Evolutionary conservation across 2,888 invertebrate species (phyloP), one percentile per base, ranked within the genome.

Genomic region (Zele albiditarsus): DNA sequence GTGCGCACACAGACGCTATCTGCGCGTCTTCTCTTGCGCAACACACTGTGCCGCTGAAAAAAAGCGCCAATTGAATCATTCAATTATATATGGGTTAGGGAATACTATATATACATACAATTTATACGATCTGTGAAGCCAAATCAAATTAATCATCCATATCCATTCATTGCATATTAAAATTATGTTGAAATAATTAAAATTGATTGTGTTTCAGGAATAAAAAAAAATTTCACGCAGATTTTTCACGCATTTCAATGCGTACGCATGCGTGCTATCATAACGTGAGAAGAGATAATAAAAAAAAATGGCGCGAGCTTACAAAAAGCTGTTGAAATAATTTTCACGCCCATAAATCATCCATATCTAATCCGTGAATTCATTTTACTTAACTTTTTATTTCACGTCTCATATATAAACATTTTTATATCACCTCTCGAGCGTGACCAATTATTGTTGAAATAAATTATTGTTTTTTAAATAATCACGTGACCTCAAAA

Each of bases 1-100:
- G 74, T 82, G 81, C 82, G 81, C 81, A 79, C 74, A 82, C 78
- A 25, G 74, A 81, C 79, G 82, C 82, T 82, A 80, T 70, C 81
- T 80, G 80, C 81, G 82, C 82, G 78, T 60, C 74, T 71, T 65
- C 49, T 65, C 74, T 78, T 81, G 83, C 83, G 84, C 82, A 71
- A 74, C 49, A 62, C 46, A 70, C 14, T 70, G 60, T 62, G 60
- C 23, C 33, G 31, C 31, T 4, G 12, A 20, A n/a, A 16, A 27
- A 42, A 67, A 66, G 74, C 77, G 77, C 77, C 60, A 70, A 71
- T 62, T 71, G 6, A 65, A 25, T 27, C 23, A 68, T 53, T 53
- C 20, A 20, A 53, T 53, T 20, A 8, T 0, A 20, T 53, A 8
- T 53, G n/a, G 20, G 8, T 53, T 23, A n/a, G 3, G 5, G 46